Evolutionary conservation across 2,888 invertebrate species (phyloP), one percentile per base, ranked within the genome.

Genomic region (Plebejus anna): DNA sequence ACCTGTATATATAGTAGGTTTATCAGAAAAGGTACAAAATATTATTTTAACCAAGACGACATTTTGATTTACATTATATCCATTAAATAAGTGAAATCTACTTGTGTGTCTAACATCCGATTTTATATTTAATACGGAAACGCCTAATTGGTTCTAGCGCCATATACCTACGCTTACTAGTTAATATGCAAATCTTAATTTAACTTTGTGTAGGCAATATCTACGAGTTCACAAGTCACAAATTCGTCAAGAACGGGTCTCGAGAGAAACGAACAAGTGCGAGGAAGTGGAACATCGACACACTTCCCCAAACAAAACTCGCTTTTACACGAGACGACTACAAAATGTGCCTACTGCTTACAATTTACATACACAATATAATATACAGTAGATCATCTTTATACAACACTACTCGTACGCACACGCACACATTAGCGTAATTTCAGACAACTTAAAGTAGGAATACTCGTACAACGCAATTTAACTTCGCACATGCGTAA

Each of bases 201-300:
- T 32, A 16, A 28, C 11, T 61, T 61, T 11, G 28, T 66, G 16
- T 71, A 42, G 71, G 71, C 38, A 71, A 22, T 66, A 22, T 71
- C n/a, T 38, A 38, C 70, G 7, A 42, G 6, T 22, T 22, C 22
- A 22, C 22, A 42, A 42, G 51, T 28, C 51, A 32, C 75, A 75
- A 75, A 75, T 61, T 75, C 61, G 75, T 75, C 80, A 79, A n/a
- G 82, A 89, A 89, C 90, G 81, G 88, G 90, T 90, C 85, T 84
- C 81, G 82, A 87, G 88, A 86, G 87, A 89, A 88, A 86, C 84
- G 85, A 83, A 85, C 89, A 88, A 90, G 87, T 73, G 81, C 80
- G 79, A 78, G 76, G 77, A 83, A 82, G 80, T 82, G 79, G 88
- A 83, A 81, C 88, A 80, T 36, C 81, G 88, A 81, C 90, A 87